Base-by-base conservation (phyloP, 2,113 vertebrate genomes). In the Mellivora capensis region DNA sequence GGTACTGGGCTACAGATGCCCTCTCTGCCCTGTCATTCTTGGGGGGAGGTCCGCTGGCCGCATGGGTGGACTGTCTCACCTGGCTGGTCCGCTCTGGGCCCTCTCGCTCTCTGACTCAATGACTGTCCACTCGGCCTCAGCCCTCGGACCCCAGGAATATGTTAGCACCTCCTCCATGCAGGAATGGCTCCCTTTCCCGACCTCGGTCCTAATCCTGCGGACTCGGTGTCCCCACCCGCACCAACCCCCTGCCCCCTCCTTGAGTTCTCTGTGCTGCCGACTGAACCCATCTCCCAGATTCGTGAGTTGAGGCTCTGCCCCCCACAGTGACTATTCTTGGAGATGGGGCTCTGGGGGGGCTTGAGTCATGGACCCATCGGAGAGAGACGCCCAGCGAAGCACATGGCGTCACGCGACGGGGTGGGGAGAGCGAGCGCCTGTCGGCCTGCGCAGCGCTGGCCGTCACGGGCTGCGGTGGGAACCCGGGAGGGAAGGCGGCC, bases 381-480 rank as follows among this genome's bases (percentile, higher is more conserved):
- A 84, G 59, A 44, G 42, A 20, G 37, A 23, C 1, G 1, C 42
- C 20, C 0, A 0, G 37, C 34, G 7, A 4, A 31, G 37, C 0
- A 4, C 5, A 4, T 0, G 34, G 13, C 8, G 39, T 37, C 47
- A 0, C 12, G 31, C 12, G 20, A 9, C 0, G 2, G 39, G 34
- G 31, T 17, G 9, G 0, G 2, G 1, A 4, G 80, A 64, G 2
- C 10, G 0, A 0, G 1, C 1, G 15, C 4, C 6, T 4, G 49
- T 4, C 57, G 0, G 1, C 49, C 20, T 0, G 0, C 0, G 4
- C 0, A 20, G 37, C 0, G 0, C 25, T 2, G 49, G 12, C 72
- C 27, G 37, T 27, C 39, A 10, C 0, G 0, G 29, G 17, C 1
- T 0, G 0, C 1, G 25, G 49, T 5, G 31, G 27, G 15, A 44